Conservation (phyloP, 2,888 invertebrate genomes). For the Celastrina argiolus region DNA sequence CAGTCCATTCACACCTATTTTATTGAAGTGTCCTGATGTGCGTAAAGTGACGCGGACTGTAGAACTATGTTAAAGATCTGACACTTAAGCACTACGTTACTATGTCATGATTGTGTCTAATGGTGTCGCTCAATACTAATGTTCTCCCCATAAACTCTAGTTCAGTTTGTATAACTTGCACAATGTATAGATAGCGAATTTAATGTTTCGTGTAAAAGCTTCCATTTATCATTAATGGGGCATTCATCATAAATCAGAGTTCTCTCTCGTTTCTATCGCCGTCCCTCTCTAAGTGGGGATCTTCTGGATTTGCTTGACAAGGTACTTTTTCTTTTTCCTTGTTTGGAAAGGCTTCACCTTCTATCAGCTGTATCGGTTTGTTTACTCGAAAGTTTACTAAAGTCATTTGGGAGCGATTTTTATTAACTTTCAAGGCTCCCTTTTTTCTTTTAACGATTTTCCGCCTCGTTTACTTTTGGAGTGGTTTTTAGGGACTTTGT, state of each 20-base stretch:
- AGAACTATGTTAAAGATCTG: background rate
- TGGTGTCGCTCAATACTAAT: constrained; percentile 1
- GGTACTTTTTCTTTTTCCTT: constrained; percentile 69
- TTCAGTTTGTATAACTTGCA: constrained; percentile 6
- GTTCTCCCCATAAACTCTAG: constrained; percentile 26
- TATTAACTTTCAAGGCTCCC: constrained; percentile 65
- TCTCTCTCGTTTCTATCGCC: constrained; percentile 34
- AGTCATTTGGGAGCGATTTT: constrained; percentile 71
- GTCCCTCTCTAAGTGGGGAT: constrained; percentile 46
- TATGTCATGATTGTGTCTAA: constrained; percentile 10
- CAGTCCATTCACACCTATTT: no score
- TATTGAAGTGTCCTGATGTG: no score
- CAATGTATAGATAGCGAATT: constrained; percentile 36
- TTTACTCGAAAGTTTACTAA: constrained; percentile 59
- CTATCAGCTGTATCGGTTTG: constrained; percentile 56
- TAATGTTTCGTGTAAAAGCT: constrained; percentile 46
- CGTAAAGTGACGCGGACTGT: no score
- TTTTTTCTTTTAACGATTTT: constrained; percentile 55
- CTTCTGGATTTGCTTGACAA: constrained; percentile 70
- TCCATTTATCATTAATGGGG: constrained; percentile 54
- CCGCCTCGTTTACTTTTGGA: constrained; percentile 13
- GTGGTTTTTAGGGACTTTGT: constrained; percentile 42
- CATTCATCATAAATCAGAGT: constrained; percentile 53
- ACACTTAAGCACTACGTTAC: constrained; percentile 6
- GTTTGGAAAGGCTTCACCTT: constrained; percentile 45